Evolutionary conservation across 2,888 invertebrate species (phyloP).

Genomic region (Campopleginae sp.): DNA sequence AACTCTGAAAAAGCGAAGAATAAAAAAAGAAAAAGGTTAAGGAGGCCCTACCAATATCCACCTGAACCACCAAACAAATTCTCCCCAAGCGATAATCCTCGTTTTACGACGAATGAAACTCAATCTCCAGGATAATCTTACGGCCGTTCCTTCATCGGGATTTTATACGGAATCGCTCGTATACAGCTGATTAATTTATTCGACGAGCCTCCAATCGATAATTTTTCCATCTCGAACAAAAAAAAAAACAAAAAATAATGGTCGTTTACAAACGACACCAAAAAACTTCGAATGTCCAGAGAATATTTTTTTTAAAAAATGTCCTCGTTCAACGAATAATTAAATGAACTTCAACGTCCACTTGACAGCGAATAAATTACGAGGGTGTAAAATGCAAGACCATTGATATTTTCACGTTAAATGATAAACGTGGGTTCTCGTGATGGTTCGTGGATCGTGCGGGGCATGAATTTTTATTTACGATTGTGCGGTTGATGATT

Average conservation of each 20-base stretch:
- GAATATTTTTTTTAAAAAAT: neutral
- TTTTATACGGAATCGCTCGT: constrained; percentile 32
- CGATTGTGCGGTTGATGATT: constrained; percentile 13
- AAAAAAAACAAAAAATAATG: too few relatives aligned
- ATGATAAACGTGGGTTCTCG: neutral
- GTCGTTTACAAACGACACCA: too few relatives aligned
- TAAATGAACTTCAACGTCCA: neutral
- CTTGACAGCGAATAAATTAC: neutral
- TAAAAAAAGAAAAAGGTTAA: constrained; percentile 12
- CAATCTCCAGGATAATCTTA: constrained; percentile 50
- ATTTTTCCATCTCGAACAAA: too few relatives aligned
- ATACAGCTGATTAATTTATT: neutral
- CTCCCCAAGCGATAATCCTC: constrained; percentile 33
- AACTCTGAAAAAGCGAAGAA: neutral
- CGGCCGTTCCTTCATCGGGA: constrained; percentile 26
- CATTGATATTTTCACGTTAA: neutral
- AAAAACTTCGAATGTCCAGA: neutral
- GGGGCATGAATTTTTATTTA: constrained; percentile 41
- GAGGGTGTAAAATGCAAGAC: neutral
- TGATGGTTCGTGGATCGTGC: neutral
- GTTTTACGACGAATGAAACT: constrained; percentile 52
- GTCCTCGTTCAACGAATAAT: neutral
- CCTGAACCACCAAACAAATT: constrained; percentile 25
- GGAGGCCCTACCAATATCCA: constrained; percentile 54
- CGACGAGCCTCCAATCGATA: too few relatives aligned